Conservation (phyloP, 1,140 invertebrate species). For the Pristionchus pacificus region DNA sequence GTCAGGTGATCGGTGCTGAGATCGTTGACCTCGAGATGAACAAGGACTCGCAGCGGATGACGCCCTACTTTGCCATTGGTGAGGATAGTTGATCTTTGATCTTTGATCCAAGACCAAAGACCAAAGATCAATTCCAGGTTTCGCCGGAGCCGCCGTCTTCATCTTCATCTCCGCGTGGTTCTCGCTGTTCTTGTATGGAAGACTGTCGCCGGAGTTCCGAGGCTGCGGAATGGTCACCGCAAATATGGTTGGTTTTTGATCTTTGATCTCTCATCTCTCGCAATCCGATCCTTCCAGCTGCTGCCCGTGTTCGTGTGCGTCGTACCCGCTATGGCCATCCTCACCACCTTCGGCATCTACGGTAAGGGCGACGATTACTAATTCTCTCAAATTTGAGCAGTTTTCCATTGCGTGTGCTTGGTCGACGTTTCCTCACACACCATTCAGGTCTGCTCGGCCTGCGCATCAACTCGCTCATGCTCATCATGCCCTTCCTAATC, state of each 20-base stretch:
- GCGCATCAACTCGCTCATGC: constrained; percentile 46
- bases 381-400: background rate
- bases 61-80: constrained; percentile 47
- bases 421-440: constrained; percentile 29
- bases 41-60: constrained; percentile 45
- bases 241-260: too few relatives aligned
- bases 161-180: constrained; percentile 23
- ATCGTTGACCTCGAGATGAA: constrained; percentile 56
- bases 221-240: too few relatives aligned
- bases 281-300: constrained; percentile 7
- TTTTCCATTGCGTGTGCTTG: background rate
- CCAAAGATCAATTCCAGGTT: constrained; percentile 31
- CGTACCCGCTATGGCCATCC: background rate
- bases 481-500: constrained; percentile 55
- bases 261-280: too few relatives aligned
- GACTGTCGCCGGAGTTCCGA: too few relatives aligned
- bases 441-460: constrained; percentile 37
- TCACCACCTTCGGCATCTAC: background rate
- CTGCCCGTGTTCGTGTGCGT: background rate
- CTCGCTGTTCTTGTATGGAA: background rate
- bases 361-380: background rate
- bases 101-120: constrained; percentile 1
- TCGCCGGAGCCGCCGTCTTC: constrained; percentile 41
- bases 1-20: constrained; percentile 47
- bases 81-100: too few relatives aligned